Percentiles rank a stretch among this genome's conserved stretches.
phyloP scores from a whole-genome alignment of 2,888 invertebrate species.

The Acrocyrtus sp. region DNA sequence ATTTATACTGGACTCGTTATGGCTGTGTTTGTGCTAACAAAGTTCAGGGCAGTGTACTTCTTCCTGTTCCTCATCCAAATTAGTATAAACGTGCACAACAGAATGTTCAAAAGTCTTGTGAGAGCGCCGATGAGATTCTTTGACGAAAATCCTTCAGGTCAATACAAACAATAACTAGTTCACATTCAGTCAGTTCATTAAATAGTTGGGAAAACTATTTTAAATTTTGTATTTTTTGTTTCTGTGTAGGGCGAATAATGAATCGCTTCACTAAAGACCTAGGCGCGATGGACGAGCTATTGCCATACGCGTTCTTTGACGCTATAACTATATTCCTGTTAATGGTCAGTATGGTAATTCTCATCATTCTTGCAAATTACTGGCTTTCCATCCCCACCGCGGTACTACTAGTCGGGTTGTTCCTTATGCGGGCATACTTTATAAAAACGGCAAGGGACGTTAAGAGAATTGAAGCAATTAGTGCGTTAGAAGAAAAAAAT shows the following conservation, averaged over 20 bases:
- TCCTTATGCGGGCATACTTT: constrained; percentile 76
- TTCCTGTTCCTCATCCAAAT: constrained; percentile 66
- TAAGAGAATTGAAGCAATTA: constrained; percentile 69
- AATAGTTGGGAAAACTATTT: background rate
- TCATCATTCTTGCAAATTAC: constrained; percentile 67
- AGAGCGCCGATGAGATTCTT: constrained; percentile 66
- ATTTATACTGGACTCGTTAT: constrained; percentile 66
- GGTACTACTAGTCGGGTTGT: constrained; percentile 65
- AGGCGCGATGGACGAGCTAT: constrained; percentile 67
- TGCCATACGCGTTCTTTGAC: constrained; percentile 74
- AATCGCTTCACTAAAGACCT: constrained; percentile 81
- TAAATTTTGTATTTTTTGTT: background rate
- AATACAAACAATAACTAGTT: background rate
- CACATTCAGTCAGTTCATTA: background rate
- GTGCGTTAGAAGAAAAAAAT: constrained; percentile 66
- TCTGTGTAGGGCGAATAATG: constrained; percentile 67
- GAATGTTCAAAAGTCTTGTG: constrained; percentile 68
- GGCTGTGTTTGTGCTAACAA: constrained; percentile 64
- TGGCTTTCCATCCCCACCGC: constrained; percentile 65
- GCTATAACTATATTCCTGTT: constrained; percentile 67
- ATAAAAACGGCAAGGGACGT: constrained; percentile 82
- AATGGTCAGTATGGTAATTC: constrained; percentile 67
- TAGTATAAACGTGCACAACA: constrained; percentile 67
- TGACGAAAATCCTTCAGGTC: constrained; percentile 60
- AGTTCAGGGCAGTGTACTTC: constrained; percentile 66